These are phyloP conservation scores for Antitype chi DNA, from an alignment of 2,888 invertebrate species.

Conservation along the genomic window DNA sequence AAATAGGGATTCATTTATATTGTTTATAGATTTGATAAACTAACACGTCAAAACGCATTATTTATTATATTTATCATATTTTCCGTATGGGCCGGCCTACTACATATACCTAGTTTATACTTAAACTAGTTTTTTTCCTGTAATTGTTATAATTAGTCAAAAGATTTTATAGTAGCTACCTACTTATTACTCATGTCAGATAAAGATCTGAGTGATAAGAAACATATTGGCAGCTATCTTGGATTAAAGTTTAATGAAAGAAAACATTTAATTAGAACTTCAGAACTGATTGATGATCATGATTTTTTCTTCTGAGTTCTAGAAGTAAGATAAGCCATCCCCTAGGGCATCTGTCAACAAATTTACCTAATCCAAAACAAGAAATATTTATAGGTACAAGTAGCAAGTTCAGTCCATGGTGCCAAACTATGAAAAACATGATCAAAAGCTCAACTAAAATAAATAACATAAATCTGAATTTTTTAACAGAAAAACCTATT, in stretches of 20 bases:
- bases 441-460: not conserved
- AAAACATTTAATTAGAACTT: not conserved
- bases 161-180: not conserved
- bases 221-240: constrained; percentile 1
- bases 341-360: not conserved
- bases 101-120: not conserved
- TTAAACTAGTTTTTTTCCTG: not conserved
- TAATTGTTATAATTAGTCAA: no score
- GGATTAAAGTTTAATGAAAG: not conserved
- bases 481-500: constrained; percentile 3
- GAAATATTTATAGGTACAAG: not conserved
- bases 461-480: not conserved
- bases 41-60: no score
- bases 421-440: no score
- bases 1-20: no score
- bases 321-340: not conserved
- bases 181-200: no score
- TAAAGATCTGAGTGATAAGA: not conserved
- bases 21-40: no score
- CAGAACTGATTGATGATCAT: not conserved
- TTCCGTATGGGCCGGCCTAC: no score
- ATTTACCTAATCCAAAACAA: no score
- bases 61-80: no score
- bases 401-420: not conserved
- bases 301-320: not conserved